Evolutionary conservation across 2,113 vertebrate genomes (phyloP).

Genomic region (Zootoca vivipara): DNA sequence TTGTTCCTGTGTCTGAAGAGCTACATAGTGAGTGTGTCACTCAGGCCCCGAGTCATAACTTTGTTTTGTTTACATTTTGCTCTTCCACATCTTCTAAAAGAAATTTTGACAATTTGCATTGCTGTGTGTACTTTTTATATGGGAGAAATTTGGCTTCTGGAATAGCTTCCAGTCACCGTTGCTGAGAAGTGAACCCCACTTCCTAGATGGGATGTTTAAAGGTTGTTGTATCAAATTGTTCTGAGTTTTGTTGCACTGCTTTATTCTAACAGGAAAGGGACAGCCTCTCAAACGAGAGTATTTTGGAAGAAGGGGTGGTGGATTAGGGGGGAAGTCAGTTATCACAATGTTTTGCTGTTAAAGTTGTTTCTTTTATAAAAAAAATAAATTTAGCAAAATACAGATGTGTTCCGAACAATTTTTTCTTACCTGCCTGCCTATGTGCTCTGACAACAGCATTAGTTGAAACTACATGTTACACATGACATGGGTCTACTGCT

Average conservation of each 20-base stretch:
- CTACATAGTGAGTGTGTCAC: neutral
- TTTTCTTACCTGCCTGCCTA: neutral
- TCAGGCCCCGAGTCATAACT: too few relatives aligned
- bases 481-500: neutral
- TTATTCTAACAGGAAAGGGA: neutral
- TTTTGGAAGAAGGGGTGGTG: constrained; percentile 25
- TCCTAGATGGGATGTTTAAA: neutral
- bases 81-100: neutral
- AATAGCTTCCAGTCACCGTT: neutral
- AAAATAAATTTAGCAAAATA: constrained; percentile 12
- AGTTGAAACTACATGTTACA: neutral
- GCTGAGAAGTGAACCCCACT: neutral
- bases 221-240: neutral
- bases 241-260: neutral
- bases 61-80: neutral
- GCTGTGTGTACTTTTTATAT: neutral
- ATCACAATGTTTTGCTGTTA: constrained; percentile 21
- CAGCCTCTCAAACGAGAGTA: neutral
- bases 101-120: neutral
- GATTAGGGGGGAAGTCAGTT: neutral
- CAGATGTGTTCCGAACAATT: neutral
- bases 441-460: neutral
- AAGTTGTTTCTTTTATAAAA: constrained; percentile 18
- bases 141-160: rapidly evolving
- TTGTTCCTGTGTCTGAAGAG: neutral